Evolutionary conservation across 2,888 invertebrate genomes (phyloP).

Genomic region (Oligia strigilis): DNA sequence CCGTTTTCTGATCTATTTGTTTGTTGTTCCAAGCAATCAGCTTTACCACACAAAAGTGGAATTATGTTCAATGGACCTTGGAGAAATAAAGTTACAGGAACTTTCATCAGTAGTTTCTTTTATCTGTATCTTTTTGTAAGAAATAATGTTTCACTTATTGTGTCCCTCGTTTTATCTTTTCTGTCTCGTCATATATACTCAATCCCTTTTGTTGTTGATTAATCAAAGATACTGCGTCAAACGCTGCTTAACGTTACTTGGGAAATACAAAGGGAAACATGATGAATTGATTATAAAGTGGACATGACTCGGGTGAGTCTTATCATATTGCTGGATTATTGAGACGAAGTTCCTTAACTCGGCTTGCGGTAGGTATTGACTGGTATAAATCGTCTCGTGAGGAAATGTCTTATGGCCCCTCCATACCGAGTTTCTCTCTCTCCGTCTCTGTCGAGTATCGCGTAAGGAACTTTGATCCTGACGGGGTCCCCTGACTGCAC

Average conservation of each 20-base stretch:
- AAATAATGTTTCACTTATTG: conserved; percentile 3
- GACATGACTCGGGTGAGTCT: neutral
- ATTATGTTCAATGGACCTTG: conserved; percentile 44
- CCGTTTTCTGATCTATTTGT: conserved; percentile 46
- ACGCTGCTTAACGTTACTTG: neutral
- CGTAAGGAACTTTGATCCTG: neutral
- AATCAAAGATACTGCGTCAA: conserved; percentile 12
- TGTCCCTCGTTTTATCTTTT: conserved; percentile 6
- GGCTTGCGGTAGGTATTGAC: neutral
- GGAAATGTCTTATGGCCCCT: neutral
- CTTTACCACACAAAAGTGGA: conserved; percentile 34
- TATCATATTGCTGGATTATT: neutral
- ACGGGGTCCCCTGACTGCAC: neutral
- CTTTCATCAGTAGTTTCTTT: conserved; percentile 25
- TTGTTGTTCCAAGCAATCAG: conserved; percentile 47
- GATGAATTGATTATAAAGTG: neutral
- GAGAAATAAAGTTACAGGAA: conserved; percentile 29
- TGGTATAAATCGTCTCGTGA: neutral
- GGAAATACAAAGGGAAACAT: neutral
- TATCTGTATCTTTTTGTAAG: conserved; percentile 24
- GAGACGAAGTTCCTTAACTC: neutral
- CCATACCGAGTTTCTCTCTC: neutral
- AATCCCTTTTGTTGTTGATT: conserved; percentile 2
- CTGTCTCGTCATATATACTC: neutral
- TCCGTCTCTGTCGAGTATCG: neutral